Evolutionary conservation across 2,797 vertebrate species (phyloP).

Genomic region (Xiphorhynchus erythropygius): DNA sequence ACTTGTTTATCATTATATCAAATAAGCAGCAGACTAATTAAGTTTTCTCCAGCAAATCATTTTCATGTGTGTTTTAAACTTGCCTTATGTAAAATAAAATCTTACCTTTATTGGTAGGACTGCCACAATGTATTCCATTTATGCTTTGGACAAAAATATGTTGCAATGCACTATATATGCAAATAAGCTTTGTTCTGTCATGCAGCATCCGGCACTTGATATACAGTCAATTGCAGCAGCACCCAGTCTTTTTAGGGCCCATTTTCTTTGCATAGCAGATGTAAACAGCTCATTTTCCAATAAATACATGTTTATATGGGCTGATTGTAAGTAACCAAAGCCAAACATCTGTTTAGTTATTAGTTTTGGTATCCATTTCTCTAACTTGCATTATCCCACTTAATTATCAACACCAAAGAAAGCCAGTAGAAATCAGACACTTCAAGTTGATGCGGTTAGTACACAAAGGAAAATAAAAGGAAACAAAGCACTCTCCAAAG

Average conservation of each 20-base stretch:
- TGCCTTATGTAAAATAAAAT: constrained; percentile 30
- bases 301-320: constrained; percentile 51
- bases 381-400: constrained; percentile 63
- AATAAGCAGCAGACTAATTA: not conserved
- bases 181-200: constrained; percentile 63
- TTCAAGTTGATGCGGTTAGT: constrained; percentile 79
- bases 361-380: constrained; percentile 71
- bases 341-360: constrained; percentile 67
- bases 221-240: constrained; percentile 59
- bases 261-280: constrained; percentile 61
- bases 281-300: constrained; percentile 61
- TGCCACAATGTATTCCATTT: constrained; percentile 60
- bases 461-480: constrained; percentile 68
- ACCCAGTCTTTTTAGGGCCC: constrained; percentile 51
- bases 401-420: constrained; percentile 72
- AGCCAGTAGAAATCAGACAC: constrained; percentile 63
- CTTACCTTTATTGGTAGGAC: constrained; percentile 73
- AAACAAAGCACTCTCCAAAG: constrained; percentile 72
- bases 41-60: not conserved
- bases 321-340: constrained; percentile 67
- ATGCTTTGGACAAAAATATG: constrained; percentile 64
- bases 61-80: not conserved
- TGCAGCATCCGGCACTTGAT: constrained; percentile 69
- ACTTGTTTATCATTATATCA: not conserved
- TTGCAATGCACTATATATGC: constrained; percentile 66